These are phyloP conservation scores for Helicorthomorpha holstii DNA, from an alignment of 1,140 invertebrate genomes.

Conservation along the genomic window DNA sequence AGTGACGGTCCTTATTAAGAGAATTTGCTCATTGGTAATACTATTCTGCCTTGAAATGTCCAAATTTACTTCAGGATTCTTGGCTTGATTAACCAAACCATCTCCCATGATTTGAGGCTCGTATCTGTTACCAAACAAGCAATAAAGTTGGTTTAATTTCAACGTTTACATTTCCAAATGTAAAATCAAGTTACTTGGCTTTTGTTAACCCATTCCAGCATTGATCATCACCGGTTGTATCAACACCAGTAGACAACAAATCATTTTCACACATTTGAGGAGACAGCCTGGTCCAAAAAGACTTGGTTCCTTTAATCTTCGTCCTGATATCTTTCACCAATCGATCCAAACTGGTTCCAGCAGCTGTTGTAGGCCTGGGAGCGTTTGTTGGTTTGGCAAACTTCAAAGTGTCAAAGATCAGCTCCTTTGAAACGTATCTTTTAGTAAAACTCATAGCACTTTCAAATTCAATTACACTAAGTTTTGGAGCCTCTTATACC, in stretches of 20 bases:
- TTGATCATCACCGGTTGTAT: slow-evolving; percentile 39
- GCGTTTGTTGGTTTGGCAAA: slow-evolving; percentile 28
- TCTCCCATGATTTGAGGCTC: slow-evolving; percentile 46
- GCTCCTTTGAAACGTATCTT: slow-evolving; percentile 15
- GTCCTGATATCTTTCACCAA: slow-evolving; percentile 64
- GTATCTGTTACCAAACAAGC: slow-evolving; percentile 34
- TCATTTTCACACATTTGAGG: slow-evolving; percentile 57
- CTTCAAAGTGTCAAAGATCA: slow-evolving; percentile 29
- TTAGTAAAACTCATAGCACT: too few species aligned
- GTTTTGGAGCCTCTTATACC: too few species aligned
- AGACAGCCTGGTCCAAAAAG: slow-evolving; percentile 71
- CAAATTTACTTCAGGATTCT: slow-evolving; percentile 47
- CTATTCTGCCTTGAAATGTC: slow-evolving; percentile 28
- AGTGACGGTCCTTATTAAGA: slow-evolving; percentile 56
- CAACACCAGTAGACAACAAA: slow-evolving; percentile 32
- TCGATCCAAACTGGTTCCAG: slow-evolving; percentile 51
- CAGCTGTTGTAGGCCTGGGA: slow-evolving; percentile 24
- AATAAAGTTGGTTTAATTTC: slow-evolving; percentile 2
- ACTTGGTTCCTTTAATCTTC: slow-evolving; percentile 46
- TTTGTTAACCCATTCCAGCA: slow-evolving; percentile 76
- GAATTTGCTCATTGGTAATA: slow-evolving; percentile 51
- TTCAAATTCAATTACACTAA: neutral
- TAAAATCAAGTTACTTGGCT: slow-evolving; percentile 26
- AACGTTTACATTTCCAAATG: neutral
- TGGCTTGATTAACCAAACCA: slow-evolving; percentile 40